Percentiles rank a stretch among this genome's conserved stretches.
phyloP scores from a whole-genome alignment of 2,113 vertebrate species.

The Climacteris rufus region DNA sequence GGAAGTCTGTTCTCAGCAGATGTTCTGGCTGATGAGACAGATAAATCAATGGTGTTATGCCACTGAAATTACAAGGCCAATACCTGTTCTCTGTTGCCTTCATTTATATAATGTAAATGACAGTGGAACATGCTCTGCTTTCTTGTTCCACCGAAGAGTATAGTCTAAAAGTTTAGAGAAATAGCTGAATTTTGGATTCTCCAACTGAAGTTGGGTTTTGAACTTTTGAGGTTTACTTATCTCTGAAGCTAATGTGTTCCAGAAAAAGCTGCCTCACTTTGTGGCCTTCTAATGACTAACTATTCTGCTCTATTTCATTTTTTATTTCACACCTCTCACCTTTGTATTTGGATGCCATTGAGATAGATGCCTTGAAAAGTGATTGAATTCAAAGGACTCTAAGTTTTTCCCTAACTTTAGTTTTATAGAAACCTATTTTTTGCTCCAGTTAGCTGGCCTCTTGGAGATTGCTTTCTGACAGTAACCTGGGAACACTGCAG shows the following conservation, averaged over 20 bases:
- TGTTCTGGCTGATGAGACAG: neutral
- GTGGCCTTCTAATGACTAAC: neutral
- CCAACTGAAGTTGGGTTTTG: conserved; percentile 3
- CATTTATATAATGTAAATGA: neutral
- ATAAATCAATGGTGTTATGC: neutral
- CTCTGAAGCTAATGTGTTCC: neutral
- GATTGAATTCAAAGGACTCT: conserved; percentile 19
- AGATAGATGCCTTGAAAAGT: neutral
- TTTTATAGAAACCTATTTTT: conserved; percentile 44
- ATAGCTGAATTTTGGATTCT: neutral
- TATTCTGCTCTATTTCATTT: conserved; percentile 7
- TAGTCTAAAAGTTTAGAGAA: neutral
- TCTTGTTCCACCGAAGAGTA: neutral
- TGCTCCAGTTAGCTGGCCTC: neutral
- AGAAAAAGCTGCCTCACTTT: neutral
- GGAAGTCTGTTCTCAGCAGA: neutral
- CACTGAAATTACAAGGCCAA: neutral
- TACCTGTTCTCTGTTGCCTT: neutral
- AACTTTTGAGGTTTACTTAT: neutral
- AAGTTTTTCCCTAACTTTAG: conserved; percentile 1
- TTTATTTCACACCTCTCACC: conserved; percentile 38
- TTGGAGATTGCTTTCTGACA: conserved; percentile 38
- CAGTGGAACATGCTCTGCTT: neutral
- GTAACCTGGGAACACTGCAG: neutral
- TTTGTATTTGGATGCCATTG: conserved; percentile 9